phyloP scores from a whole-genome alignment of 2,888 invertebrate species.

The Terebella lapidaria region DNA sequence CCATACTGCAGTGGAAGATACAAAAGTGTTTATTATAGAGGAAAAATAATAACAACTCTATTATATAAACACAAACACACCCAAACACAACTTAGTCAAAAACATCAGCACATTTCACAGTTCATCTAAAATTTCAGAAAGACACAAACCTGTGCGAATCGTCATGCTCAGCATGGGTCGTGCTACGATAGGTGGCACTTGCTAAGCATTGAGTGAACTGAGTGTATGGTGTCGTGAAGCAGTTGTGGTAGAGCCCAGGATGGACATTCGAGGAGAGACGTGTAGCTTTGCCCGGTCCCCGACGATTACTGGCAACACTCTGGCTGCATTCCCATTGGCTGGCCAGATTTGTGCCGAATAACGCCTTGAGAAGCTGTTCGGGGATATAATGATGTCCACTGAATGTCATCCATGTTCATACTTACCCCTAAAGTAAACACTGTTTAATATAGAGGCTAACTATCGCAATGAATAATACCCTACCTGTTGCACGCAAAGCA shows the following conservation, averaged over 20 bases:
- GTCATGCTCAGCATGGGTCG: conserved; percentile 27
- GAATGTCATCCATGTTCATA: too few species aligned
- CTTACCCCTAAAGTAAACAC: too few species aligned
- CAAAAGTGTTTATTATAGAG: too few species aligned
- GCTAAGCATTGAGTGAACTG: conserved; percentile 53
- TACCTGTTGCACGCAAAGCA: conserved; percentile 72
- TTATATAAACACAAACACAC: too few species aligned
- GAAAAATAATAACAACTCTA: too few species aligned
- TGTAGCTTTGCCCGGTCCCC: conserved; percentile 39
- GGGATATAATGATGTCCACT: too few species aligned
- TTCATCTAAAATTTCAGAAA: background rate
- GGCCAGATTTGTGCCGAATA: conserved; percentile 70
- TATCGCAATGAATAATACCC: too few species aligned
- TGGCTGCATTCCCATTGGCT: conserved; percentile 43
- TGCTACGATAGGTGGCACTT: conserved; percentile 37
- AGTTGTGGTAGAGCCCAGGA: conserved; percentile 52
- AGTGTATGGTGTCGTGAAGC: conserved; percentile 52
- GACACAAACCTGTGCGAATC: conserved; percentile 16
- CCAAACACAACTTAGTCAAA: too few species aligned
- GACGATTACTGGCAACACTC: conserved; percentile 26
- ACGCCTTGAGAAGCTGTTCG: conserved; percentile 63
- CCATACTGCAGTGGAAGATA: conserved; percentile 31
- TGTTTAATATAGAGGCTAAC: too few species aligned
- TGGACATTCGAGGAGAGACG: conserved; percentile 33
- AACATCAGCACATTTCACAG: too few species aligned